Percentiles rank a stretch among this genome's conserved stretches.
Evolutionary conservation across 2,113 vertebrate species (phyloP).

Genomic region (Hucho hucho): DNA sequence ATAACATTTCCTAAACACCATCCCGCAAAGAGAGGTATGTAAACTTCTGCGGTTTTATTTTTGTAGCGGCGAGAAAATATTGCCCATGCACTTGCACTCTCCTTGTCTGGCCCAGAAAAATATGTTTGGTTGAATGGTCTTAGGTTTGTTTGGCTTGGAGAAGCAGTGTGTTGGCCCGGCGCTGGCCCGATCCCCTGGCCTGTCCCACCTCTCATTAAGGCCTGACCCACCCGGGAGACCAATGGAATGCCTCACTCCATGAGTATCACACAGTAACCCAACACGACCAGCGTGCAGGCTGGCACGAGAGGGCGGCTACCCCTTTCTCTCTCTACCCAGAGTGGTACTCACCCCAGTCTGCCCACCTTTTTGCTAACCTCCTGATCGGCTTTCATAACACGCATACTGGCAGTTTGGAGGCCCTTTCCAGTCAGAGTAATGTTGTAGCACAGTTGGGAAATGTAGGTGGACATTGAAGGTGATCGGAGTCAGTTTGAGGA

Average conservation of each 20-base stretch:
- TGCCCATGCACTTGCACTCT: constrained; percentile 42
- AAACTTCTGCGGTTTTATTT: constrained; percentile 60
- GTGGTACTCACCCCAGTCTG: neutral
- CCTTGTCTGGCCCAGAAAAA: constrained; percentile 51
- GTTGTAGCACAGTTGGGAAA: no score
- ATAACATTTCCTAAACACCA: constrained; percentile 50
- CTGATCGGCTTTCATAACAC: no score
- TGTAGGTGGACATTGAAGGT: no score
- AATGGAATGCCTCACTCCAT: constrained; percentile 45
- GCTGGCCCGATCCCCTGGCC: constrained; percentile 37
- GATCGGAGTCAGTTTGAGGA: no score
- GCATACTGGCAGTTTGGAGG: neutral
- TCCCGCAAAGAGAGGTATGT: constrained; percentile 57
- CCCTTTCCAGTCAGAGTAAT: no score
- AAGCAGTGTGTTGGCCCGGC: constrained; percentile 36
- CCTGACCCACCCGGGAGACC: constrained; percentile 62
- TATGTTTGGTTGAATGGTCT: constrained; percentile 64
- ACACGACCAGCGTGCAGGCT: constrained; percentile 32
- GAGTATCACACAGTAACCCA: constrained; percentile 24
- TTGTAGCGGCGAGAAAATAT: constrained; percentile 55
- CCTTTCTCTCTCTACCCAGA: constrained; percentile 2
- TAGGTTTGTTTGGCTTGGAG: constrained; percentile 75
- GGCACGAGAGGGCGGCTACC: constrained; percentile 46
- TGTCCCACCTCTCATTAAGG: constrained; percentile 55
- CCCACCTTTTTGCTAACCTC: no score